A percentile compares a stretch with the other conserved stretches of the same genome.
phyloP scores from a whole-genome alignment of 2,797 vertebrate species.

The Triplophysa yarkandensis region DNA sequence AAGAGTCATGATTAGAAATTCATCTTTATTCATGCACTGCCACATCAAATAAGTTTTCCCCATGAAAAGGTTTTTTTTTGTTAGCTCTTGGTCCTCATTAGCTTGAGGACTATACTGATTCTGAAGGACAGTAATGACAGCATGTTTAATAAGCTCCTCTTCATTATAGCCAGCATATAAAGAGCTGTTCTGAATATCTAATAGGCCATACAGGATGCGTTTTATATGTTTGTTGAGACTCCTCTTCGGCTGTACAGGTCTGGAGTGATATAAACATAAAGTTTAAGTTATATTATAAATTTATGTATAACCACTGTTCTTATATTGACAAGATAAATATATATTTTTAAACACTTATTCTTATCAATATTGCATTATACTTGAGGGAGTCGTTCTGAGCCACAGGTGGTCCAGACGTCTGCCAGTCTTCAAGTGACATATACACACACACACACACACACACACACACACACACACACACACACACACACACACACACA shows the following conservation, averaged over 20 bases:
- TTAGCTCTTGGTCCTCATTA: slow-evolving; percentile 22
- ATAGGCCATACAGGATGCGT: slow-evolving; percentile 8
- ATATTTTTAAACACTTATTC: neutral
- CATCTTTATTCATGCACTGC: neutral
- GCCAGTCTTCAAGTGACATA: slow-evolving; percentile 43
- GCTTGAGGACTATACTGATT: slow-evolving; percentile 21
- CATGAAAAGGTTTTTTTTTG: neutral
- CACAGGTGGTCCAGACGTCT: slow-evolving; percentile 56
- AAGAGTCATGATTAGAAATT: neutral
- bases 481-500: too few species aligned
- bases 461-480: too few species aligned
- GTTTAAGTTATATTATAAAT: neutral
- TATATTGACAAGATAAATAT: neutral
- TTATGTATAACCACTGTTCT: neutral
- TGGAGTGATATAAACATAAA: neutral
- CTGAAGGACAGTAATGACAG: slow-evolving; percentile 12
- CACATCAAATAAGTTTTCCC: slow-evolving; percentile 15
- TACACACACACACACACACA: too few species aligned
- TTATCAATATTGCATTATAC: neutral
- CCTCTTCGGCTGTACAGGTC: neutral
- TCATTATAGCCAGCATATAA: neutral
- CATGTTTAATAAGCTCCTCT: slow-evolving; percentile 18
- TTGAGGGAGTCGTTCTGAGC: slow-evolving; percentile 32
- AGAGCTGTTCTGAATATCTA: slow-evolving; percentile 21
- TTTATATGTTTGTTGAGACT: neutral